Evolutionary conservation across 2,113 vertebrate species (phyloP).

Genomic region (Anthoscopus minutus): DNA sequence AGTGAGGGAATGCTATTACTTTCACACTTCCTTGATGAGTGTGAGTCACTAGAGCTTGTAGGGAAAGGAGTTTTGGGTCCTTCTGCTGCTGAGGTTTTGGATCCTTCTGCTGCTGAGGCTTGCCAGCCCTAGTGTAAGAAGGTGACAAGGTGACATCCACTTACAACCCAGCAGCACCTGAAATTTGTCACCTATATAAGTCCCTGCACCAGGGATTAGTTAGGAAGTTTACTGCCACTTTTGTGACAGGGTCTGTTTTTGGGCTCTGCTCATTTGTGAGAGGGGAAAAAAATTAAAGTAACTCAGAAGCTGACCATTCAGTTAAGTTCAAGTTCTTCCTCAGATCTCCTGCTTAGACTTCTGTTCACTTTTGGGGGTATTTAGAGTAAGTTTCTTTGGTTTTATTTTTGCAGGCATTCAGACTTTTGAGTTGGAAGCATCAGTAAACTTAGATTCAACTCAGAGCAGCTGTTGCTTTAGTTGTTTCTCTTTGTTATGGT

Average conservation of each 20-base stretch:
- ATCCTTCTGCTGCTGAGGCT: background rate
- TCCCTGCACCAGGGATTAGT: background rate
- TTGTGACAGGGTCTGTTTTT: background rate
- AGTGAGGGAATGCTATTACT: background rate
- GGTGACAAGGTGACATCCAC: background rate
- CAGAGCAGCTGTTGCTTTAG: background rate
- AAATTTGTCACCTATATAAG: background rate
- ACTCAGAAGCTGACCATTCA: background rate
- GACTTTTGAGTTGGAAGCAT: background rate
- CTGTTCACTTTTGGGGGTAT: background rate
- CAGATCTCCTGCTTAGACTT: background rate
- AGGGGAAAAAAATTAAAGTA: background rate
- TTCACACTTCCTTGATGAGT: rapidly evolving
- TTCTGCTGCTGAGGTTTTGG: background rate
- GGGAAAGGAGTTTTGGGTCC: background rate
- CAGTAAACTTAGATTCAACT: background rate
- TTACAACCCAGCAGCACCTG: background rate
- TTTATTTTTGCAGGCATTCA: background rate
- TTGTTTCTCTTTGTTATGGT: background rate
- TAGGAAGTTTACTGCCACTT: background rate
- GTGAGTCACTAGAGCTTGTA: background rate
- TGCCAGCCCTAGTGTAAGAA: background rate
- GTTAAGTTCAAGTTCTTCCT: background rate
- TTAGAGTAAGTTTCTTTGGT: background rate
- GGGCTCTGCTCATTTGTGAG: background rate